A percentile compares a stretch with the other conserved stretches of the same genome.
These are phyloP conservation scores for Arctia plantaginis DNA, from an alignment of 2,888 invertebrate genomes.

Conservation along the genomic window DNA sequence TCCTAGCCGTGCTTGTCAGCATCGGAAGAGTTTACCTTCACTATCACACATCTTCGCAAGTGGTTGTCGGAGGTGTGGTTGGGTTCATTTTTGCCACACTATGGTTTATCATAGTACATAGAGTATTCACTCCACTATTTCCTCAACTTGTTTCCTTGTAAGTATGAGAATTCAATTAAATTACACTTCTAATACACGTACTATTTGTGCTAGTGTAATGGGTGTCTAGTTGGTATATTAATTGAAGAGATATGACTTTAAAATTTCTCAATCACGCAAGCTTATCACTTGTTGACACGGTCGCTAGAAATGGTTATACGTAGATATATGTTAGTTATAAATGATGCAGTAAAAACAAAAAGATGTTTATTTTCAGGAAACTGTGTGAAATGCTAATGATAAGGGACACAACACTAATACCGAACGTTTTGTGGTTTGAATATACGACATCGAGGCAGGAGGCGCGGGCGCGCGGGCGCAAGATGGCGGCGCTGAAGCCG, in stretches of 20 bases:
- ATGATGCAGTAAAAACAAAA: not conserved
- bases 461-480: conserved; percentile 92
- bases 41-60: conserved; percentile 94
- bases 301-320: not conserved
- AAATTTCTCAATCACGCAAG: too few relatives aligned
- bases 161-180: conserved; percentile 66
- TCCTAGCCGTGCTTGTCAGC: conserved; percentile 87
- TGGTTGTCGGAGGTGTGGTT: conserved; percentile 91
- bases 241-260: not conserved
- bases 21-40: conserved; percentile 93
- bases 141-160: conserved; percentile 95
- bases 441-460: conserved; percentile 95
- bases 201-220: not conserved
- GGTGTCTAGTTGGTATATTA: not conserved
- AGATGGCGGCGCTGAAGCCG: conserved; percentile 92
- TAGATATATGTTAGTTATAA: not conserved
- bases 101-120: conserved; percentile 94
- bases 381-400: conserved; percentile 94
- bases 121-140: conserved; percentile 93
- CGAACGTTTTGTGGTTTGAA: conserved; percentile 97
- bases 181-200: not conserved
- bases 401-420: conserved; percentile 95
- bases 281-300: not conserved
- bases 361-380: conserved; percentile 87
- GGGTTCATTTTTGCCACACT: conserved; percentile 91